Conservation (phyloP, 2,888 invertebrate species). For the Drosophila pseudotakahashii region DNA sequence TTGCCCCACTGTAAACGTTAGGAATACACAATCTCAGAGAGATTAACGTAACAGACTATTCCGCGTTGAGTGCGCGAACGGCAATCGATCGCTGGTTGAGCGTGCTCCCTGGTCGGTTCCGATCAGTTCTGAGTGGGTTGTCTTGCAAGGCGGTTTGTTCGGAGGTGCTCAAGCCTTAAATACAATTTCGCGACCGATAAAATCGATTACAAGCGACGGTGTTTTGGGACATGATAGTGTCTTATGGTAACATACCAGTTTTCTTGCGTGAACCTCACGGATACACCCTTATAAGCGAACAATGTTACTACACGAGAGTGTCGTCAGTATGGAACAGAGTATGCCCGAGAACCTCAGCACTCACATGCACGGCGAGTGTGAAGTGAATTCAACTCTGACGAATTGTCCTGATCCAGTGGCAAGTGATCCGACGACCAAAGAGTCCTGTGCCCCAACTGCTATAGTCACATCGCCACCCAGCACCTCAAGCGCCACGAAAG, state of each 20-base stretch:
- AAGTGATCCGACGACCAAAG: constrained; percentile 54
- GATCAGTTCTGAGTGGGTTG: constrained; percentile 81
- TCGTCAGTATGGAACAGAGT: constrained; percentile 65
- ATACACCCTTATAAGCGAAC: constrained; percentile 22
- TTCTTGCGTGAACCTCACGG: not conserved
- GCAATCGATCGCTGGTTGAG: constrained; percentile 71
- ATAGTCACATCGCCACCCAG: constrained; percentile 18
- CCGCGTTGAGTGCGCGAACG: constrained; percentile 56
- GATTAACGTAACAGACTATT: constrained; percentile 62
- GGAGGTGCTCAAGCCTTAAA: constrained; percentile 20
- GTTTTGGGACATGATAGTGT: constrained; percentile 25
- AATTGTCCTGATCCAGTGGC: constrained; percentile 35
- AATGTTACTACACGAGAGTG: constrained; percentile 68
- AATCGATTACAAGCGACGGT: constrained; percentile 55
- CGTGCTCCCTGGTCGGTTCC: constrained; percentile 53
- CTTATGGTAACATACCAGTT: not conserved
- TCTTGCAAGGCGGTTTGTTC: constrained; percentile 74
- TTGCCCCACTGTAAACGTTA: constrained; percentile 23
- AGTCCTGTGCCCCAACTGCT: constrained; percentile 24
- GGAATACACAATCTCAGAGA: constrained; percentile 49
- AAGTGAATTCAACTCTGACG: constrained; percentile 34
- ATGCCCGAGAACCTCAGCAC: constrained; percentile 72
- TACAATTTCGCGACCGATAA: constrained; percentile 5
- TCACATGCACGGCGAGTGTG: constrained; percentile 63
- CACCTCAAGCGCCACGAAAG: constrained; percentile 68